A percentile compares a stretch with the other conserved stretches of the same genome.
phyloP scores from a whole-genome alignment of 2,797 vertebrate genomes.

The Helarctos malayanus region DNA sequence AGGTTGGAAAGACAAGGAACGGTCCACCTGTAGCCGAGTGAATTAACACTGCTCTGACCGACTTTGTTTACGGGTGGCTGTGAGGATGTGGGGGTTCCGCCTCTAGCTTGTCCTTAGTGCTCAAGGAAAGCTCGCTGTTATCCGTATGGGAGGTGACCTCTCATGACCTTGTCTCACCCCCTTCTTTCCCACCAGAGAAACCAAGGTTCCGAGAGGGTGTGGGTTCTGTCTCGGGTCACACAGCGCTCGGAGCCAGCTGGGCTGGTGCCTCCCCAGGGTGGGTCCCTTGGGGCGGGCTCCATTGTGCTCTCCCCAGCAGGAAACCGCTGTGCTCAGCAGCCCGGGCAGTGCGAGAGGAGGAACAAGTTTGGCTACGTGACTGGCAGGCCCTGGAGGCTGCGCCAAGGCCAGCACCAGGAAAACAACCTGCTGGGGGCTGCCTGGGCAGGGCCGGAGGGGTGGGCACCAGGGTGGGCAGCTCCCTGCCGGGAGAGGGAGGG shows the following conservation, averaged over 20 bases:
- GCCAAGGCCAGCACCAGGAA: constrained; percentile 65
- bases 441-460: not conserved
- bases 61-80: not conserved
- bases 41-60: not conserved
- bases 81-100: not conserved
- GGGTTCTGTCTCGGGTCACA: constrained; percentile 61
- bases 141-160: not conserved
- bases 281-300: constrained; percentile 63
- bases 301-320: constrained; percentile 75
- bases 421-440: constrained; percentile 65
- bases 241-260: not conserved
- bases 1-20: not conserved
- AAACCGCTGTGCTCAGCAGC: constrained; percentile 82
- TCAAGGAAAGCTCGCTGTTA: not conserved
- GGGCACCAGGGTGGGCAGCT: constrained; percentile 49
- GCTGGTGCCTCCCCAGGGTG: constrained; percentile 73
- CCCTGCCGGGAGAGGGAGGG: not conserved
- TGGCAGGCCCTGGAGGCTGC: constrained; percentile 74
- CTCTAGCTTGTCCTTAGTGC: rapidly evolving
- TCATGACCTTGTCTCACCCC: constrained; percentile 12
- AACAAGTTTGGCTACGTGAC: constrained; percentile 82
- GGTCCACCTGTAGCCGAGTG: not conserved
- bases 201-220: constrained; percentile 75
- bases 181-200: constrained; percentile 59
- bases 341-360: constrained; percentile 58